phyloP scores from a whole-genome alignment of 92 coral and sea anemone genomes.

The Porites rus region DNA sequence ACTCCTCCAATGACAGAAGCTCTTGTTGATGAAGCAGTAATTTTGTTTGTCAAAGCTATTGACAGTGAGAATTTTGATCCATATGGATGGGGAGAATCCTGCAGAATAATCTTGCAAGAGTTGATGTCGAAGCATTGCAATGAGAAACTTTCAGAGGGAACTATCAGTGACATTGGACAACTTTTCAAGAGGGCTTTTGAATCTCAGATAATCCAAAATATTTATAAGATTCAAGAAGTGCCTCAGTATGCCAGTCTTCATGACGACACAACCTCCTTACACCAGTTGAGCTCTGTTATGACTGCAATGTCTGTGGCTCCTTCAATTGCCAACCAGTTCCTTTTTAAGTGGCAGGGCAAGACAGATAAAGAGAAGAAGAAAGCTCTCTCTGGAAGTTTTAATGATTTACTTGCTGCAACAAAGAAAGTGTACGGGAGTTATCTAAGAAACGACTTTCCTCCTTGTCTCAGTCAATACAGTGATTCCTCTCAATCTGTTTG shows the following conservation, averaged over 20 bases:
- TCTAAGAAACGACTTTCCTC: constrained; percentile 8
- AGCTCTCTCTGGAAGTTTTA: constrained; percentile 13
- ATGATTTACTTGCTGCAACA: constrained; percentile 41
- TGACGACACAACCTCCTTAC: constrained; percentile 17
- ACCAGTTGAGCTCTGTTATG: constrained; percentile 40
- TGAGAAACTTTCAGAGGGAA: constrained; percentile 3
- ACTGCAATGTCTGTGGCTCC: constrained; percentile 42
- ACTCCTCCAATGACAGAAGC: constrained; percentile 42
- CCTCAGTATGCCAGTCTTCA: constrained; percentile 29
- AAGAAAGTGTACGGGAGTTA: constrained; percentile 35
- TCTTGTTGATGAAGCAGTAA: constrained; percentile 41
- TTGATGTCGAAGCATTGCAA: constrained; percentile 38
- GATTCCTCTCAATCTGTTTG: not conserved
- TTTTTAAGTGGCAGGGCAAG: constrained; percentile 34
- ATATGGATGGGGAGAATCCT: constrained; percentile 37
- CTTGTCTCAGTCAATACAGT: not conserved
- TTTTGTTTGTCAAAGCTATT: constrained; percentile 21
- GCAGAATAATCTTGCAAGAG: constrained; percentile 15
- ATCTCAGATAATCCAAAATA: constrained; percentile 33
- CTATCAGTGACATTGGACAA: constrained; percentile 13
- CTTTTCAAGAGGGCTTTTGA: constrained; percentile 29
- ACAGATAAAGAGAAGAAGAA: constrained; percentile 34
- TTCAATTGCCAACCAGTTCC: constrained; percentile 27
- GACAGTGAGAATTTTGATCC: constrained; percentile 33
- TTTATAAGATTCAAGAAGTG: constrained; percentile 18